Evolutionary conservation across 1,140 invertebrate species (phyloP).

Genomic region (Cydia pomonella): DNA sequence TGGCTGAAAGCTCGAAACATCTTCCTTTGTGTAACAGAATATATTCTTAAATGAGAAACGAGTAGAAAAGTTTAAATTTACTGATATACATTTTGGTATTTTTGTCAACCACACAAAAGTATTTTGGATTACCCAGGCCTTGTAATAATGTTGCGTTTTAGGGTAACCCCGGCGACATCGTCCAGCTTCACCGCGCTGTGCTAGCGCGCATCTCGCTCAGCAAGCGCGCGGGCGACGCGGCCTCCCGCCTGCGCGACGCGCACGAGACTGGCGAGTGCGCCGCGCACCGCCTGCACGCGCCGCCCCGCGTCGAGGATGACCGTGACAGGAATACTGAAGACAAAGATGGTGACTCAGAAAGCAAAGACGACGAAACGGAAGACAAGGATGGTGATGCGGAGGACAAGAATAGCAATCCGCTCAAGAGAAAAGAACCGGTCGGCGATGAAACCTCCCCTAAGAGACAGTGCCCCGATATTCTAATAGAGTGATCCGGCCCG

Average conservation of each 20-base stretch:
- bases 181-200: constrained; percentile 86
- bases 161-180: constrained; percentile 90
- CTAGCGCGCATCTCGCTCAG: constrained; percentile 56
- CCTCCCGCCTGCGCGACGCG: constrained; percentile 49
- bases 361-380: constrained; percentile 42
- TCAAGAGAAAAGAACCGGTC: constrained; percentile 70
- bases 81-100: too few species aligned
- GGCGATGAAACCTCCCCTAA: constrained; percentile 64
- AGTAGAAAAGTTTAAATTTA: too few species aligned
- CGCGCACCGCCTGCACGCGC: constrained; percentile 44
- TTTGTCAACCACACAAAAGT: too few species aligned
- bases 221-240: constrained; percentile 48
- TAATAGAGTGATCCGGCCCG: constrained; percentile 52
- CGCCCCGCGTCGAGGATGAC: constrained; percentile 52
- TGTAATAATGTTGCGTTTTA: constrained; percentile 61
- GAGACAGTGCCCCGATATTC: constrained; percentile 68
- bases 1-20: too few species aligned
- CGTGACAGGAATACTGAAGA: constrained; percentile 49
- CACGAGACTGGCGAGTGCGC: constrained; percentile 56
- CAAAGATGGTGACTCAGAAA: constrained; percentile 36
- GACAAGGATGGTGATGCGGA: constrained; percentile 51
- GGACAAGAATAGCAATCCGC: constrained; percentile 55
- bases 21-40: too few species aligned
- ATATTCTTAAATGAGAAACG: too few species aligned
- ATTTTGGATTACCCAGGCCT: background rate